Base-by-base conservation (phyloP, 2,888 invertebrate species). In the Drosophila paucipuncta region DNA sequence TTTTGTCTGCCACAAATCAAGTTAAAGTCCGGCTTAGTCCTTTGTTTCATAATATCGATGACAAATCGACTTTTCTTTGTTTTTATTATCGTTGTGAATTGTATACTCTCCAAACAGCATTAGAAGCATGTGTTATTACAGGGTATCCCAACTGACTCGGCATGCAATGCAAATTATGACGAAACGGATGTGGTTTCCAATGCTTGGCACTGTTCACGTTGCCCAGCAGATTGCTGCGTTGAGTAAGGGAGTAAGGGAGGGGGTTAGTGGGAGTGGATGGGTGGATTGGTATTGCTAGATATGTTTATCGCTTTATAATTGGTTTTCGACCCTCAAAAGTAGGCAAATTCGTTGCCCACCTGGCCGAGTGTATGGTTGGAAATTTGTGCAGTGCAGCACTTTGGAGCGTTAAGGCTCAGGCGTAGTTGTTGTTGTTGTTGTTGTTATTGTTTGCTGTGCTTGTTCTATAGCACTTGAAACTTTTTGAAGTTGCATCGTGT, bases 301-400 rank as follows among this genome's bases (percentile, higher is more conserved):
- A 31, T 68, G 62, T 65, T 76, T 82, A 82, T 73, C 59, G 76
- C 64, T 65, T 69, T 65, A 65, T 79, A 82, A 82, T 82, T 84
- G 79, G 73, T 75, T 73, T 59, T 43, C 37, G 53, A 43, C 50
- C 59, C 61, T 54, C 41, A 22, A 35, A 55, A 30, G 53, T 57
- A 49, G 54, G 50, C 63, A 50, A 39, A 66, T 39, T 18, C 37
- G 52, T 35, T 50, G 39, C 55, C 63, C 68, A 68, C 62, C 59
- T 68, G 68, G 58, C 13, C 22, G 25, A 62, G 60, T 28, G 33
- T 25, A 35, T 2, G 39, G 65, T 7, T 37, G 54, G n/a, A 80
- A 80, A 80, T 79, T 83, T 81, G 67, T 79, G 82, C 82, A 79
- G 71, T 82, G 82, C 82, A 62, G 73, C 62, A 68, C 68, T 79